These are phyloP conservation scores for Ethmia dodecea DNA, from an alignment of 2,888 invertebrate genomes.

Conservation along the genomic window DNA sequence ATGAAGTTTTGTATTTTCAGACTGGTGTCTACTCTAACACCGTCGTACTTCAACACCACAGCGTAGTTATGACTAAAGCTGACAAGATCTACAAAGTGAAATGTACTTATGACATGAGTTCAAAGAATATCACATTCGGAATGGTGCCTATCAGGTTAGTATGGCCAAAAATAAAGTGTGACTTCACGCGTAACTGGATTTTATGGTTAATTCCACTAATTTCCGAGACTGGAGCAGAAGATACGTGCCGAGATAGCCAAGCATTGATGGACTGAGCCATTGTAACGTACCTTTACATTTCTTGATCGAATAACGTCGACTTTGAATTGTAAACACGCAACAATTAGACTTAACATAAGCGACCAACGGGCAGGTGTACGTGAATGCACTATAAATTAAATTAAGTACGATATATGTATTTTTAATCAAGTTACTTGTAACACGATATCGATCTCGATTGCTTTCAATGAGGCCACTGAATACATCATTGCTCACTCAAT, in stretches of 20 bases:
- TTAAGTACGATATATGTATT: slow-evolving; percentile 33
- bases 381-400: slow-evolving; percentile 32
- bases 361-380: slow-evolving; percentile 27
- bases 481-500: slow-evolving; percentile 17
- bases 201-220: slow-evolving; percentile 8
- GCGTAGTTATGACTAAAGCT: slow-evolving; percentile 97
- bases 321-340: slow-evolving; percentile 25
- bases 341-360: slow-evolving; percentile 45
- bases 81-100: slow-evolving; percentile 98
- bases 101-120: slow-evolving; percentile 97
- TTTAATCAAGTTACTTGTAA: slow-evolving; percentile 33
- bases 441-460: slow-evolving; percentile 30
- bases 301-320: background rate
- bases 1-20: too few species aligned
- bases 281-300: slow-evolving; percentile 33
- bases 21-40: slow-evolving; percentile 96
- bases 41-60: slow-evolving; percentile 95
- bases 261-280: too few species aligned
- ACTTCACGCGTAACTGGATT: too few species aligned
- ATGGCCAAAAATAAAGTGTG: slow-evolving; percentile 7
- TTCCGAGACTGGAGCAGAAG: too few species aligned
- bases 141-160: slow-evolving; percentile 95
- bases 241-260: too few species aligned
- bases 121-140: slow-evolving; percentile 97
- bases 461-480: slow-evolving; percentile 27